phyloP scores from a whole-genome alignment of 2,113 vertebrate species.

The Colinus virginianus region DNA sequence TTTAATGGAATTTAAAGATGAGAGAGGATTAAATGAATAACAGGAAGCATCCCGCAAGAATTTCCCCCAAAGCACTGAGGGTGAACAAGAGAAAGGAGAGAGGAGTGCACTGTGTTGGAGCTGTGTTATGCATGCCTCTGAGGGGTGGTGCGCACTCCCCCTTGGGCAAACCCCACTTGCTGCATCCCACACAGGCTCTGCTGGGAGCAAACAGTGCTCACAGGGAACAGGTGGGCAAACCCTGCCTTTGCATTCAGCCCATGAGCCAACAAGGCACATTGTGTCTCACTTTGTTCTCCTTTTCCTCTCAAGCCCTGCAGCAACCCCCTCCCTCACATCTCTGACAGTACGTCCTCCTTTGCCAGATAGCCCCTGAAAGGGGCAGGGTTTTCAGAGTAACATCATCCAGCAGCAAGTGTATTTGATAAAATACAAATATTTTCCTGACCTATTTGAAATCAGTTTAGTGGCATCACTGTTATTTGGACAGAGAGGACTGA shows the following conservation, averaged over 20 bases:
- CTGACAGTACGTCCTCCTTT: neutral
- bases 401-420: neutral
- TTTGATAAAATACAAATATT: neutral
- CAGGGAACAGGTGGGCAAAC: neutral
- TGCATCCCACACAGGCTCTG: fast-evolving
- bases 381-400: neutral
- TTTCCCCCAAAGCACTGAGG: constrained; percentile 13
- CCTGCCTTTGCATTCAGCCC: neutral
- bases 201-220: neutral
- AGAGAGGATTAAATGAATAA: constrained; percentile 16
- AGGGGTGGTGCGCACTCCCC: neutral
- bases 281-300: neutral
- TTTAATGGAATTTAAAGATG: neutral
- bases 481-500: neutral
- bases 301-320: neutral
- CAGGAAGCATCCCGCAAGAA: constrained; percentile 41
- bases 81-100: neutral
- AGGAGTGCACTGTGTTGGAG: neutral
- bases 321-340: neutral
- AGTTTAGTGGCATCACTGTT: neutral
- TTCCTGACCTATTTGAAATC: neutral
- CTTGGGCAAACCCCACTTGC: fast-evolving
- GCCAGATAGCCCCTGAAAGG: neutral
- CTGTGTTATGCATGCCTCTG: neutral
- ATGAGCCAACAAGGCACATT: neutral